These are phyloP conservation scores for Siniperca chuatsi DNA, from an alignment of 2,113 vertebrate species.

Conservation along the genomic window DNA sequence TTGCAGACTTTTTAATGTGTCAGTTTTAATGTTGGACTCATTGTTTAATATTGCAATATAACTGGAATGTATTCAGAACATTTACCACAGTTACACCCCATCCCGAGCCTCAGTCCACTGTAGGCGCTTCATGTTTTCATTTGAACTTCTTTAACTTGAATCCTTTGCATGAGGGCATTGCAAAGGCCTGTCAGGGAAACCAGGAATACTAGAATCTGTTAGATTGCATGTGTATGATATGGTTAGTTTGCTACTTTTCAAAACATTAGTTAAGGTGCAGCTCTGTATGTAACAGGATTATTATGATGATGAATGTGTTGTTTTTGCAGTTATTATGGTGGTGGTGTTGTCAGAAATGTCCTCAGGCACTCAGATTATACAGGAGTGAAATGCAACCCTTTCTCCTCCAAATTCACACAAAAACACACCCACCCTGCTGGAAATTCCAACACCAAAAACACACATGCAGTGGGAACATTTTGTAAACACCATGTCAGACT, in stretches of 20 bases:
- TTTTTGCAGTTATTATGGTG: background rate
- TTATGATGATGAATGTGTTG: background rate
- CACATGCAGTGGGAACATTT: constrained; percentile 20
- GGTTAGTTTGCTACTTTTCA: background rate
- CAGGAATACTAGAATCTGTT: constrained; percentile 1
- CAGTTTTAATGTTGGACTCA: background rate
- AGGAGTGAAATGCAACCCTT: background rate
- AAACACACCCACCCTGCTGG: constrained; percentile 10
- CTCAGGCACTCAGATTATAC: background rate
- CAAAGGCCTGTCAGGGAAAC: background rate
- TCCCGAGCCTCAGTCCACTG: background rate
- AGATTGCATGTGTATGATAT: background rate
- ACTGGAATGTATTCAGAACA: background rate
- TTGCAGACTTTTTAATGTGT: background rate
- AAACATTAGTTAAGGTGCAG: background rate
- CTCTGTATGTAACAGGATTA: background rate
- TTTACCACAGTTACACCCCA: background rate
- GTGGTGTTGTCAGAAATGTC: background rate
- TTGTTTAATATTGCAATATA: background rate
- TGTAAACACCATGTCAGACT: background rate
- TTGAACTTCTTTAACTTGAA: constrained; percentile 12
- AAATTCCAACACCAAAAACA: constrained; percentile 46
- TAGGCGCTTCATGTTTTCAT: background rate
- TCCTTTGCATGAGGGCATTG: background rate
- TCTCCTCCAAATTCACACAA: background rate